A percentile compares a stretch with the other conserved stretches of the same genome.
phyloP scores from a whole-genome alignment of 2,113 vertebrate species.

The Taurulus bubalis region DNA sequence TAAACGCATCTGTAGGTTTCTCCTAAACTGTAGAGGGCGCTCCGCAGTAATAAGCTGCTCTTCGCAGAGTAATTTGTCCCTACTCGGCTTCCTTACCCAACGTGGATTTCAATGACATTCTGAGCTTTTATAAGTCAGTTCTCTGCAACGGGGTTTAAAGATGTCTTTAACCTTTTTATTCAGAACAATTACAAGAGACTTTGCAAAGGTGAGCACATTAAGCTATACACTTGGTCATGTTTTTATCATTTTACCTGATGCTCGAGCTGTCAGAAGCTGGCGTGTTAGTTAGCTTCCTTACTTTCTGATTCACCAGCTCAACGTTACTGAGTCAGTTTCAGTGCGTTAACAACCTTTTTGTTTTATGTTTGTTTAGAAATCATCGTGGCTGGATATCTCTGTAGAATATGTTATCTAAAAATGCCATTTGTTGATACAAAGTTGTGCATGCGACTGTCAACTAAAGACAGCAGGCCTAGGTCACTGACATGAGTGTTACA shows the following conservation, averaged over 20 bases:
- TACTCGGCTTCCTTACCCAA: slow-evolving; percentile 39
- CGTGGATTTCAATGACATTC: slow-evolving; percentile 75
- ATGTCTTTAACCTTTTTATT: slow-evolving; percentile 70
- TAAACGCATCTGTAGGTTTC: background rate
- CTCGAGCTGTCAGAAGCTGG: background rate
- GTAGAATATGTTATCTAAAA: background rate
- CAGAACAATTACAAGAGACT: slow-evolving; percentile 44
- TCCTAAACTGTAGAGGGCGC: slow-evolving; percentile 61
- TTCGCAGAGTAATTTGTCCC: background rate
- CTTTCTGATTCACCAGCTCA: background rate
- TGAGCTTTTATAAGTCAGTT: slow-evolving; percentile 33
- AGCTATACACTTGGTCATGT: background rate
- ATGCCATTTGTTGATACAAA: background rate
- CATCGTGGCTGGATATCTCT: background rate
- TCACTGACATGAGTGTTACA: background rate
- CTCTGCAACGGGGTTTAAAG: background rate
- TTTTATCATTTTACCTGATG: background rate
- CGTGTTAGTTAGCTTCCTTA: background rate
- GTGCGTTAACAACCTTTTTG: background rate
- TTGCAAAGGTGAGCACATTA: slow-evolving; percentile 55
- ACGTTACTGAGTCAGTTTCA: background rate
- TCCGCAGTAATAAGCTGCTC: fast-evolving
- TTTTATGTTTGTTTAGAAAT: background rate
- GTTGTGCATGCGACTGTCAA: background rate
- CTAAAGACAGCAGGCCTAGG: background rate